These are phyloP conservation scores for Campylomormyrus numenius DNA, from an alignment of 2,113 vertebrate species.

Conservation along the genomic window DNA sequence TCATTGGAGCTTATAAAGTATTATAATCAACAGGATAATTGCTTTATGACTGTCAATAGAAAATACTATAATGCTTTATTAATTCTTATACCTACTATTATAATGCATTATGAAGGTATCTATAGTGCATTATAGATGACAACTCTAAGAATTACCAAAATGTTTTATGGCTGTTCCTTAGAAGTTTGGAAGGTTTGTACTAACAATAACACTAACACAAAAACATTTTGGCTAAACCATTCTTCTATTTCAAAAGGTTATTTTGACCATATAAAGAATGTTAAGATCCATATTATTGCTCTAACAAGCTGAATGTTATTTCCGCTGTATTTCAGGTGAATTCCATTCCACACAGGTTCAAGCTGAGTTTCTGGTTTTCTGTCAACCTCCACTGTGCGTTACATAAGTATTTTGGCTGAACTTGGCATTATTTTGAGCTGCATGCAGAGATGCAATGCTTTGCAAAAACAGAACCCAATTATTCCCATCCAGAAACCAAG, in stretches of 20 bases:
- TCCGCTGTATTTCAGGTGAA: not conserved
- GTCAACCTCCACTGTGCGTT: not conserved
- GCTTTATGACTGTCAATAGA: not conserved
- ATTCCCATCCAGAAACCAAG: not conserved
- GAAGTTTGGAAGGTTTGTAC: not conserved
- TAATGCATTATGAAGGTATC: not conserved
- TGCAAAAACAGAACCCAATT: constrained; percentile 4
- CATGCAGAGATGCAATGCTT: not conserved
- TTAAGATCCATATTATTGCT: not conserved
- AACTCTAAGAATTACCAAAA: not conserved
- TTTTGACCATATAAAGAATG: not conserved
- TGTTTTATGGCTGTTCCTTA: not conserved
- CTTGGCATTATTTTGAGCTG: not conserved
- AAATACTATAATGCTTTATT: not conserved
- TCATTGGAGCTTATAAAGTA: not conserved
- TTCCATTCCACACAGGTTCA: constrained; percentile 1
- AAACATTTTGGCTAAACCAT: not conserved
- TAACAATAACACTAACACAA: not conserved
- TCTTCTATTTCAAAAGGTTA: not conserved
- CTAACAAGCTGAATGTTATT: not conserved
- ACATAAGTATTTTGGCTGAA: constrained; percentile 9
- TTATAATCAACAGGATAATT: not conserved
- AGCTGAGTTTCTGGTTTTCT: constrained; percentile 2
- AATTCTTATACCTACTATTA: not conserved
- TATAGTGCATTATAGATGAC: not conserved